Evolutionary conservation across 2,888 invertebrate genomes (phyloP), one percentile per base, ranked within the genome.

Genomic region (Dynastes grantii): DNA sequence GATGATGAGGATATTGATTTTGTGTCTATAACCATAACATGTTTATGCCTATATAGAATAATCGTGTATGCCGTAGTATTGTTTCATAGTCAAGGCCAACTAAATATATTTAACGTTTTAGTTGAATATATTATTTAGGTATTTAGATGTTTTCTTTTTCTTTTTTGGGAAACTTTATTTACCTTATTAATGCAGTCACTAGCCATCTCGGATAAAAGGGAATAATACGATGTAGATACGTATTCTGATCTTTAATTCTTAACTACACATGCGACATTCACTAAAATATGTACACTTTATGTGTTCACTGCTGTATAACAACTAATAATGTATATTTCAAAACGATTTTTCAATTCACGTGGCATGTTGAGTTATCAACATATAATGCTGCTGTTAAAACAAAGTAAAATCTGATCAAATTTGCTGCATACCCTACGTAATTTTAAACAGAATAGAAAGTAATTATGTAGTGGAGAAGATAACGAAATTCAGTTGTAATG

Each of bases 101-200:
- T 45, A 29, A 68, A 49, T 49, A 49, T 45, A 45, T 49, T 49
- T 45, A 49, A 22, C 27, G 68, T 49, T 61, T 61, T 61, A 27
- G 8, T 45, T 55, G 5, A 55, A 67, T 67, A 27, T 68, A 49
- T 49, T 65, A 22, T n/a, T 16, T 55, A 55, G 22, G 55, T 45
- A 45, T 11, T 45, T 2, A 8, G 8, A 11, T 45, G 2, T 4
- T 11, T 45, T 61, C 2, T 22, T 11, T 27, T 61, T 32, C 5
- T 4, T 32, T 16, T 61, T 61, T 55, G 6, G 53, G n/a, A 0
- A 1, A n/a, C 16, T 61, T n/a, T 32, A 40, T 37, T 73, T 73
- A 73, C 73, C 73, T 73, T 58, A 73, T 58, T 73, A 3, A 73
- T 58, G 58, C 73, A 73, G n/a, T 61, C 61, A 45, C 73, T 73